These are phyloP conservation scores for Drosophila mayri DNA, from an alignment of 1,140 invertebrate species.

Conservation along the genomic window DNA sequence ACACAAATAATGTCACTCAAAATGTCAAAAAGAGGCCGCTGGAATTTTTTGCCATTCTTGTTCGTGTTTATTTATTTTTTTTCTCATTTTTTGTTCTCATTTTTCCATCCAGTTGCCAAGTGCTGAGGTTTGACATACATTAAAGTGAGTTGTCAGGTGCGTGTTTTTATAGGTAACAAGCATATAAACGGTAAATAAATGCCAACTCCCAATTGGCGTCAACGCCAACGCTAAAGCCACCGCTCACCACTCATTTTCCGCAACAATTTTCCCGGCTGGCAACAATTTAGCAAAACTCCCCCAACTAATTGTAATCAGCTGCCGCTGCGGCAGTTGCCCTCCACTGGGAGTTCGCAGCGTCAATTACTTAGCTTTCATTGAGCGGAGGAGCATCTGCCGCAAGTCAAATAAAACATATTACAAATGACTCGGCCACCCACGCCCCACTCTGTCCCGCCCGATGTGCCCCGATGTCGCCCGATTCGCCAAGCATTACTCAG, in stretches of 20 bases:
- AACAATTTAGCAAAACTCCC: constrained; percentile 38
- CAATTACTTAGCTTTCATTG: constrained; percentile 65
- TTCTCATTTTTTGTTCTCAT: background rate
- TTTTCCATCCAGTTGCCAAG: constrained; percentile 38
- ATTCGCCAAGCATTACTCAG: constrained; percentile 64
- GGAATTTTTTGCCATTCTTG: constrained; percentile 44
- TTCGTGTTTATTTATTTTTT: background rate
- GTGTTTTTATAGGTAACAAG: constrained; percentile 50
- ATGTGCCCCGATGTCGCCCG: background rate
- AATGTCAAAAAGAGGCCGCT: constrained; percentile 79
- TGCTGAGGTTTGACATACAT: constrained; percentile 73
- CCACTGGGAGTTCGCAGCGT: constrained; percentile 43
- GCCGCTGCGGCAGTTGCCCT: constrained; percentile 9
- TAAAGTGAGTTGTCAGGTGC: constrained; percentile 77
- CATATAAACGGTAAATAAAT: constrained; percentile 40
- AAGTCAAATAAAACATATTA: constrained; percentile 83
- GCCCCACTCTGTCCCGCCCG: background rate
- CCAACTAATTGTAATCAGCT: constrained; percentile 52
- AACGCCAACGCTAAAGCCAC: background rate
- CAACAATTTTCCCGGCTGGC: constrained; percentile 37
- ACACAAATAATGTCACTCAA: constrained; percentile 82
- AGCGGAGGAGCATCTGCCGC: constrained; percentile 71
- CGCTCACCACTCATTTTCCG: constrained; percentile 29
- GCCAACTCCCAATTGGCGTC: constrained; percentile 34
- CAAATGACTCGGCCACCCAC: constrained; percentile 55